These are phyloP conservation scores for Paramormyrops kingsleyae DNA, from an alignment of 2,113 vertebrate genomes.

Conservation along the genomic window DNA sequence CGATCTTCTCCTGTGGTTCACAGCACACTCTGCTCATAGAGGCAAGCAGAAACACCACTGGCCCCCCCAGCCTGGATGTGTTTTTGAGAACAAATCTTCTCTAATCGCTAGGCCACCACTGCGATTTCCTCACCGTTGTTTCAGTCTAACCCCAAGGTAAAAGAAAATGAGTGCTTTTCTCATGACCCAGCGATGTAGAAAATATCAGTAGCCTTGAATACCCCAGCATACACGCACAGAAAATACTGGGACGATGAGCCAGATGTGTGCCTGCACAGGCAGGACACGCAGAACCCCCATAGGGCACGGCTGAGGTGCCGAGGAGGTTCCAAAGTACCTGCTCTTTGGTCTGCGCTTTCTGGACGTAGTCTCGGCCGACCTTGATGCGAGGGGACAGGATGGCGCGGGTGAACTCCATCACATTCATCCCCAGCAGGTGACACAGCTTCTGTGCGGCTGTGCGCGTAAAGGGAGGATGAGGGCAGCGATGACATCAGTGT, in stretches of 20 bases:
- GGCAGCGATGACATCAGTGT: background rate
- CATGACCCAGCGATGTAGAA: background rate
- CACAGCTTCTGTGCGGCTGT: conserved; percentile 95
- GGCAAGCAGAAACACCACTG: background rate
- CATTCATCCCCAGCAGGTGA: conserved; percentile 91
- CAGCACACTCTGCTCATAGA: background rate
- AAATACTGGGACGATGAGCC: background rate
- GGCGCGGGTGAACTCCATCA: conserved; percentile 96
- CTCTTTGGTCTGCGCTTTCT: conserved; percentile 98
- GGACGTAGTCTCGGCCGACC: conserved; percentile 95
- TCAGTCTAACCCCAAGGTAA: background rate
- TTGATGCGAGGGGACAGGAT: conserved; percentile 95
- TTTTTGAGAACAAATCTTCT: background rate
- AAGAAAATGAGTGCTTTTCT: background rate
- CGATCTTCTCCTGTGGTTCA: background rate
- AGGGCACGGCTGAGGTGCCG: background rate
- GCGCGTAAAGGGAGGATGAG: background rate
- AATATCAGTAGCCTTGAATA: background rate
- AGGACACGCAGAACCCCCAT: background rate
- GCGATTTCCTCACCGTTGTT: background rate
- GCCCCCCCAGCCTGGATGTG: background rate
- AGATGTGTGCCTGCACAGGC: background rate
- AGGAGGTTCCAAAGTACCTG: conserved; percentile 59
- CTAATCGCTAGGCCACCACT: background rate
- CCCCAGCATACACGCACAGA: background rate